Conservation (phyloP, 2,797 vertebrate genomes). For the Paramormyrops hopkinsi region DNA sequence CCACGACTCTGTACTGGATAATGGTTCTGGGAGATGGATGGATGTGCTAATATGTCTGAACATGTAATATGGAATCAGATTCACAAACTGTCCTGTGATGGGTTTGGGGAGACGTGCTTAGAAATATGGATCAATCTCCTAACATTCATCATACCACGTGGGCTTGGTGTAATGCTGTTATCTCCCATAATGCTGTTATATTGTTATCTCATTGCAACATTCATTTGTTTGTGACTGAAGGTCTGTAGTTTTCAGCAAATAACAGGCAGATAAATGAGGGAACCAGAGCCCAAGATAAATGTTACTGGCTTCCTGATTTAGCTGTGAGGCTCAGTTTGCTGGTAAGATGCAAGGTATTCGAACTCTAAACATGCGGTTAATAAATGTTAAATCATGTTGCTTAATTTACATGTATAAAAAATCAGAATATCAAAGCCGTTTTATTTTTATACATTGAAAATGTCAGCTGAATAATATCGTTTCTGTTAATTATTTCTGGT, state of each 20-base stretch:
- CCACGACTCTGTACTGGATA: not conserved
- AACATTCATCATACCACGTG: not conserved
- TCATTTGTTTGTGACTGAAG: slow-evolving; percentile 8
- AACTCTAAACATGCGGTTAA: not conserved
- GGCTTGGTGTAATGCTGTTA: not conserved
- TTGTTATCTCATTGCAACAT: not conserved
- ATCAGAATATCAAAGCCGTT: not conserved
- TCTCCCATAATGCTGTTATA: not conserved
- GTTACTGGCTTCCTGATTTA: slow-evolving; percentile 18
- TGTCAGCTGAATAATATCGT: not conserved
- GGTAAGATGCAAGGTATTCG: not conserved
- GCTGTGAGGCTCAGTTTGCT: slow-evolving; percentile 23
- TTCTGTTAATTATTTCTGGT: not conserved
- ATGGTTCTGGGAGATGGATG: not conserved
- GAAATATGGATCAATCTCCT: not conserved
- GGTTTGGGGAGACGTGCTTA: not conserved
- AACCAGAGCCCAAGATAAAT: not conserved
- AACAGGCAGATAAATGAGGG: not conserved
- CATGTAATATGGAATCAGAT: slow-evolving; percentile 2
- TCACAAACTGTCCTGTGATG: not conserved
- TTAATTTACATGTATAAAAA: not conserved
- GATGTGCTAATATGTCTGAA: not conserved
- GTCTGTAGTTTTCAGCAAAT: not conserved
- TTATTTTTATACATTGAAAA: not conserved
- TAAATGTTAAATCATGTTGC: not conserved